Percentiles rank a stretch among this genome's conserved stretches.
phyloP scores from a whole-genome alignment of 2,888 invertebrate species.

The Hymenopus coronatus region DNA sequence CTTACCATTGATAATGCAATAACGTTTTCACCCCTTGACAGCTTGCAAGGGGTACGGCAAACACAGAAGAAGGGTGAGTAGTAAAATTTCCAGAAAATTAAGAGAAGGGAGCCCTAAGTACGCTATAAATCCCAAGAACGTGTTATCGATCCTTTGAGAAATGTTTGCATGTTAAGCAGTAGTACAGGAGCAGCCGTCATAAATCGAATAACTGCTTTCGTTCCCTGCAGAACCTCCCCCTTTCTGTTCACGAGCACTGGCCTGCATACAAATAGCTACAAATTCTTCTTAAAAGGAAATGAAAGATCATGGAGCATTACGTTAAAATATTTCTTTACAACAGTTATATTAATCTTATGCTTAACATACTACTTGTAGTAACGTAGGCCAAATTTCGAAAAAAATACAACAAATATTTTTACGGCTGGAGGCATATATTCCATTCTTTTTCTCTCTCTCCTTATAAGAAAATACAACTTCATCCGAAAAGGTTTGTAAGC shows the following conservation, averaged over 20 bases:
- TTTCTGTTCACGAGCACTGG: neutral
- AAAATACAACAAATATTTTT: no score
- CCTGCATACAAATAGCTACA: neutral
- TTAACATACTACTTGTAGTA: neutral
- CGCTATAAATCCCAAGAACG: neutral
- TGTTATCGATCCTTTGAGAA: neutral
- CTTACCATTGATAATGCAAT: neutral
- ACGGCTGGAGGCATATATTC: neutral
- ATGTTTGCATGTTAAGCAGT: neutral
- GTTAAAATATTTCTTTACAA: neutral
- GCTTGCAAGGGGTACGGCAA: neutral
- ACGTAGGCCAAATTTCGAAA: no score
- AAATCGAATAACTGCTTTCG: neutral
- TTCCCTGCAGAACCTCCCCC: neutral
- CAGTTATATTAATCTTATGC: neutral
- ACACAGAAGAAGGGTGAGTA: neutral
- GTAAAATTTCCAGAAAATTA: neutral
- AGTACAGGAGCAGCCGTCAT: neutral
- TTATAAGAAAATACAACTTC: no score
- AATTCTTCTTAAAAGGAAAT: neutral
- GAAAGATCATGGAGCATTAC: neutral
- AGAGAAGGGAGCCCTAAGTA: neutral
- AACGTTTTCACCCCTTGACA: neutral
- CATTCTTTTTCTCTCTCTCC: neutral
- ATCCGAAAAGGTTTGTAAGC: no score